Percentiles rank a stretch among this genome's conserved stretches.
These are phyloP conservation scores for Lycocerus yunnanus DNA, from an alignment of 2,888 invertebrate species.

Conservation along the genomic window DNA sequence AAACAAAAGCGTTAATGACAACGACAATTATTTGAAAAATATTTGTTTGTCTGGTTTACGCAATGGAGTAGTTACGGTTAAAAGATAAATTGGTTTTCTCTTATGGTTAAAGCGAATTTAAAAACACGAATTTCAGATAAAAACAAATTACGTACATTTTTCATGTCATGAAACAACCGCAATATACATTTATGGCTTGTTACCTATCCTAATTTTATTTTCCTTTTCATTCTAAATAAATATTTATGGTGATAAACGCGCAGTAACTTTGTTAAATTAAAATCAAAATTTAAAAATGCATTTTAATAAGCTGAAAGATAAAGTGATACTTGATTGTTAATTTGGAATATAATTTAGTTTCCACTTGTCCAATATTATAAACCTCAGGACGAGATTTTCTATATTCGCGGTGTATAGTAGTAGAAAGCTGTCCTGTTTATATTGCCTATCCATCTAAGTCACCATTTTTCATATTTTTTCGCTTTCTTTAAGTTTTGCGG, in stretches of 20 bases:
- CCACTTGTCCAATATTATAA: too few relatives aligned
- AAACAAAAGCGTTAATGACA: background rate
- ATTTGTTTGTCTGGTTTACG: background rate
- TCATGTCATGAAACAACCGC: slow-evolving; percentile 2
- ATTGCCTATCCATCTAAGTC: too few relatives aligned
- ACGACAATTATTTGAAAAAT: background rate
- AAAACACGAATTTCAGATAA: slow-evolving; percentile 4
- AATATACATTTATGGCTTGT: background rate
- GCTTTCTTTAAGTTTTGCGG: background rate
- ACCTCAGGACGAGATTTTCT: too few relatives aligned
- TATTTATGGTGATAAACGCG: background rate
- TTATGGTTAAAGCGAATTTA: slow-evolving; percentile 1
- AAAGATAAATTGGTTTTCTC: slow-evolving; percentile 2
- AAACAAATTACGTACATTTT: slow-evolving; percentile 3
- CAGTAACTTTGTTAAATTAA: background rate
- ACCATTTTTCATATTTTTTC: background rate
- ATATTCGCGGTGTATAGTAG: too few relatives aligned
- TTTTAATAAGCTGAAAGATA: background rate
- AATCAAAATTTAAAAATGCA: background rate
- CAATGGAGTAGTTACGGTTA: background rate
- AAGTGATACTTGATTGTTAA: too few relatives aligned
- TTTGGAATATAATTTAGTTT: too few relatives aligned
- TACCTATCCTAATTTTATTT: background rate
- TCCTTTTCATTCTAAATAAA: background rate
- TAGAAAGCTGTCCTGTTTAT: too few relatives aligned